Evolutionary conservation across 1,140 invertebrate species (phyloP).

Genomic region (Drosophila nigrodunni): DNA sequence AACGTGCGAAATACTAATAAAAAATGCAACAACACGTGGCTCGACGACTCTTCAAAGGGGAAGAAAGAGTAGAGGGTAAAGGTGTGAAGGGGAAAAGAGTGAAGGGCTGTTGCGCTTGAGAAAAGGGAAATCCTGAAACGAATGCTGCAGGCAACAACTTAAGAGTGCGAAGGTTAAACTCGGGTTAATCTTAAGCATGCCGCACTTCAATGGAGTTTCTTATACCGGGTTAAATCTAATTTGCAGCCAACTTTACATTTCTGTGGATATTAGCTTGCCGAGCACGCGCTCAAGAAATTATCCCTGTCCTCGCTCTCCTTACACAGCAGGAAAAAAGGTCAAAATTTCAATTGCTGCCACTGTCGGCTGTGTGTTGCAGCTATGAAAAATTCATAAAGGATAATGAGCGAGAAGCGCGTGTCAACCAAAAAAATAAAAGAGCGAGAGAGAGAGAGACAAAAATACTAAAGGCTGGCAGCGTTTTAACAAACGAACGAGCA

Average conservation of each 20-base stretch:
- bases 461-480: conserved; percentile 30
- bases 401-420: conserved; percentile 82
- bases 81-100: background rate
- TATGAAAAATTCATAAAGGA: conserved; percentile 83
- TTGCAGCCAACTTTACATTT: conserved; percentile 51
- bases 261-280: conserved; percentile 69
- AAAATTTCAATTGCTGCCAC: conserved; percentile 64
- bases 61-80: background rate
- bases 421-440: conserved; percentile 49
- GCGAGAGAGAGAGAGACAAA: conserved; percentile 26
- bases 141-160: conserved; percentile 41
- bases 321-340: conserved; percentile 30
- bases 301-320: conserved; percentile 13
- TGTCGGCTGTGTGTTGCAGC: conserved; percentile 55
- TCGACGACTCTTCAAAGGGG: background rate
- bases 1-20: conserved; percentile 73
- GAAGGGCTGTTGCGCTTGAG: background rate
- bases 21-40: conserved; percentile 69
- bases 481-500: conserved; percentile 75
- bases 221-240: conserved; percentile 63
- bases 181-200: conserved; percentile 50
- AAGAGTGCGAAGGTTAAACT: conserved; percentile 48
- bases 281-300: conserved; percentile 76
- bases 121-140: conserved; percentile 9
- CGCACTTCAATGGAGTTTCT: conserved; percentile 70